Evolutionary conservation across 2,797 vertebrate genomes (phyloP).

Genomic region (Phaenicophaeus curvirostris): DNA sequence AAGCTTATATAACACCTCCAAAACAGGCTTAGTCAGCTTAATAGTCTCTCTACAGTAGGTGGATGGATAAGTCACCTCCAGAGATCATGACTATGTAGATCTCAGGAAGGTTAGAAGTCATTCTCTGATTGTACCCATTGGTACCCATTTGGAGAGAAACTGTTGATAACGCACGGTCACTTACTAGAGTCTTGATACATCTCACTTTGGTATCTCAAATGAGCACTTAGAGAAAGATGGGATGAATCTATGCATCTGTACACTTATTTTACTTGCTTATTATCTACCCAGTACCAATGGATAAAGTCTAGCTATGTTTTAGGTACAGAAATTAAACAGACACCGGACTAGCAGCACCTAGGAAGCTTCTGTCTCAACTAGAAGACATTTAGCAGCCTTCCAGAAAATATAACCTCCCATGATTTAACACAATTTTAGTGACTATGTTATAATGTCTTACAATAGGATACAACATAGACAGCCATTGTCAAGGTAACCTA

Average conservation of each 20-base stretch:
- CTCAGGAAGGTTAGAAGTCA: not conserved
- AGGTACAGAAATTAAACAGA: not conserved
- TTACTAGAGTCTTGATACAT: not conserved
- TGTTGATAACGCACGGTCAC: not conserved
- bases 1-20: not conserved
- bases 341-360: not conserved
- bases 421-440: not conserved
- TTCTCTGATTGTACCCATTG: rapidly evolving
- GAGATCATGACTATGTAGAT: rapidly evolving
- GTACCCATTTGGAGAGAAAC: not conserved
- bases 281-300: not conserved
- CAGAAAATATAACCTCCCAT: not conserved
- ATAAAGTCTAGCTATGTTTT: not conserved
- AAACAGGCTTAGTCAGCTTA: not conserved
- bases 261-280: not conserved
- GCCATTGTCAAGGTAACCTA: not conserved
- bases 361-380: not conserved
- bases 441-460: not conserved
- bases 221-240: not conserved
- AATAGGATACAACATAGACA: not conserved
- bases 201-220: not conserved
- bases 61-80: too few relatives aligned
- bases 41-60: not conserved
- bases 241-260: too few relatives aligned
- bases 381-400: not conserved